Conservation (phyloP, 1,140 invertebrate genomes). For the Papilio xuthus region DNA sequence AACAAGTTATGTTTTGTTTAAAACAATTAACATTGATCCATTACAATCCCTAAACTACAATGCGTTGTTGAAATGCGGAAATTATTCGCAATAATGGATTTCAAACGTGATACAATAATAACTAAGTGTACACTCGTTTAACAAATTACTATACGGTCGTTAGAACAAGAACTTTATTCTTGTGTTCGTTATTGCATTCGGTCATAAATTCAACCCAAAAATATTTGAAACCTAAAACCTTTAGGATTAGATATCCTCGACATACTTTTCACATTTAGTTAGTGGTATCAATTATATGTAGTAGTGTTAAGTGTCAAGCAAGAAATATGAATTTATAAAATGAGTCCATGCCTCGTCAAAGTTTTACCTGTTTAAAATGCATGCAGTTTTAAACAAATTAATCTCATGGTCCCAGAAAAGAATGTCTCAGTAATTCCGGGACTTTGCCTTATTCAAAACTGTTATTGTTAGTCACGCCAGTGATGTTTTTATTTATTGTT, state of each 20-base stretch:
- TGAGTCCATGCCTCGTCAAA: background rate
- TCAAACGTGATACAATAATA: background rate
- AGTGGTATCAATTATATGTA: too few species aligned
- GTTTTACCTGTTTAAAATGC: background rate
- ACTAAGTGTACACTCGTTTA: background rate
- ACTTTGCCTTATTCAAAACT: background rate
- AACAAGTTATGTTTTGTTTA: background rate
- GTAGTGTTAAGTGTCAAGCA: background rate
- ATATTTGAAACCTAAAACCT: background rate
- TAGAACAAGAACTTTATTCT: background rate
- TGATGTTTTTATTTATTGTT: slow-evolving; percentile 12
- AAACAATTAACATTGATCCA: slow-evolving; percentile 23
- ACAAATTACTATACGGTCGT: background rate
- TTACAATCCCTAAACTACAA: slow-evolving; percentile 13
- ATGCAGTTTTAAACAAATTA: background rate
- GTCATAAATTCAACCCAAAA: background rate
- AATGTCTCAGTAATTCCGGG: background rate
- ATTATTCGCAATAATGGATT: background rate
- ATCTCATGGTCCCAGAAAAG: background rate
- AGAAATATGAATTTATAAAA: background rate
- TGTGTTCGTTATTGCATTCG: background rate
- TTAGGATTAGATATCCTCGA: background rate
- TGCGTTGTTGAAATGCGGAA: slow-evolving; percentile 7
- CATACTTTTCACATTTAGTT: background rate
- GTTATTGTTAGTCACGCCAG: background rate